These are phyloP conservation scores for Gymnodraco acuticeps DNA, from an alignment of 2,797 vertebrate species.

Conservation along the genomic window DNA sequence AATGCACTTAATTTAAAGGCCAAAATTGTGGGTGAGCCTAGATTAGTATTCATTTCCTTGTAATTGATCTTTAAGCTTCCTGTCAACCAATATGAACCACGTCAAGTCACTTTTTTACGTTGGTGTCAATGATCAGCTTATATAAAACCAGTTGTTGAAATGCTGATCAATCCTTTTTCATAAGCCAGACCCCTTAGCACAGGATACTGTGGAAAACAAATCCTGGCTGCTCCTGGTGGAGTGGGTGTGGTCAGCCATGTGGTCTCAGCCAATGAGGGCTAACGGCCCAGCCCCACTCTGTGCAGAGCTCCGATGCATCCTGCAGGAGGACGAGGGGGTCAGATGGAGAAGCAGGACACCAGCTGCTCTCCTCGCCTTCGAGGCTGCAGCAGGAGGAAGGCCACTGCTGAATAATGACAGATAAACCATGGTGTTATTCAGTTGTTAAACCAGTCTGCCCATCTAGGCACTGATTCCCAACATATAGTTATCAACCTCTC, in stretches of 20 bases:
- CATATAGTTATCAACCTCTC: slow-evolving; percentile 2
- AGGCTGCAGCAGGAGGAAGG: slow-evolving; percentile 31
- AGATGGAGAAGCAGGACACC: slow-evolving; percentile 76
- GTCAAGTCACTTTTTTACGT: background rate
- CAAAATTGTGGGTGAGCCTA: background rate
- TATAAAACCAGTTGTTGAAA: background rate
- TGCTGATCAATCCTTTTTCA: slow-evolving; percentile 13
- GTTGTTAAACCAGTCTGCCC: background rate
- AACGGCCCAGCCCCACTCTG: slow-evolving; percentile 39
- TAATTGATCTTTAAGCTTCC: background rate
- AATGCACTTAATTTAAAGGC: background rate
- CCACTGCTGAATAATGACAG: slow-evolving; percentile 21
- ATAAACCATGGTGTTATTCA: slow-evolving; percentile 26
- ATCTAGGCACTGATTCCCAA: background rate
- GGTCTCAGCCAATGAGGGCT: slow-evolving; percentile 48
- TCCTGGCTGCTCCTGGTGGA: slow-evolving; percentile 15
- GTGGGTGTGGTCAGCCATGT: slow-evolving; percentile 65
- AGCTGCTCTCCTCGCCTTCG: slow-evolving; percentile 69
- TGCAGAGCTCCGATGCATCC: slow-evolving; percentile 32
- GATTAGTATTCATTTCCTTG: background rate
- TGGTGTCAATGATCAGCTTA: background rate
- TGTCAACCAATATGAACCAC: background rate
- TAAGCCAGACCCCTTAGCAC: slow-evolving; percentile 23
- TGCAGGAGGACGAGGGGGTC: slow-evolving; percentile 63
- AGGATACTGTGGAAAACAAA: slow-evolving; percentile 36